Base-by-base conservation (phyloP, 2,113 vertebrate species). In the Myocastor coypus region DNA sequence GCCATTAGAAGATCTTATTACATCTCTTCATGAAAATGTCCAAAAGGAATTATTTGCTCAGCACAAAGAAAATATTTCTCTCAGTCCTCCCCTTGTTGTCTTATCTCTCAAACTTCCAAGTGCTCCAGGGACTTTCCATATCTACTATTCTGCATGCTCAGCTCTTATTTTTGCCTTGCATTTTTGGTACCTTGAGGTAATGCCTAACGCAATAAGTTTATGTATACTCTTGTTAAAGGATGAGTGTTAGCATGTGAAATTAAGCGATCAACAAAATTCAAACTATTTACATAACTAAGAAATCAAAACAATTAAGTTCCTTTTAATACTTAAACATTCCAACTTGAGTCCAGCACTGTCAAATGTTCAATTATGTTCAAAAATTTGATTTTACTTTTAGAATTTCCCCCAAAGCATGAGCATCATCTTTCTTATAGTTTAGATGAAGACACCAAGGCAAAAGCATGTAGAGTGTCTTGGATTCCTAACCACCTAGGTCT, bases 351-450 rank as follows among this genome's bases (percentile, higher is more conserved):
- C 37, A 83, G 40, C 11, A 61, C 12, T 87, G 87, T 19, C 30
- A 87, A 91, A 37, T 32, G n/a, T 94, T 42, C 42, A 77, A 71
- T 50, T 66, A 42, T 30, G 68, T 78, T 94, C 34, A 87, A 14
- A 95, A 90, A 50, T 57, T 50, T 64, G 71, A 87, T 87, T 92
- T 80, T 94, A 73, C 52, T 40, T 91, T 64, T 88, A 90, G 34
- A 69, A 82, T 14, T 88, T 55, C n/a, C 4, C 83, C 12, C 46
- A 3, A 42, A 75, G 32, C 26, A 52, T 20, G 57, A 20, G 26
- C 61, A 55, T 46, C 80, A 81, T 52, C 57, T 83, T 66, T 16
- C 63, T 16, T n/a, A 40, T 20, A 59, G 34, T 66, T 50, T 64
- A 50, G 46, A 57, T 4, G 73, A 40, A 71, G 16, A 68, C 75